Percentiles rank a stretch among this genome's conserved stretches.
These are phyloP conservation scores for Cantharis lateralis DNA, from an alignment of 2,888 invertebrate species.

Conservation along the genomic window DNA sequence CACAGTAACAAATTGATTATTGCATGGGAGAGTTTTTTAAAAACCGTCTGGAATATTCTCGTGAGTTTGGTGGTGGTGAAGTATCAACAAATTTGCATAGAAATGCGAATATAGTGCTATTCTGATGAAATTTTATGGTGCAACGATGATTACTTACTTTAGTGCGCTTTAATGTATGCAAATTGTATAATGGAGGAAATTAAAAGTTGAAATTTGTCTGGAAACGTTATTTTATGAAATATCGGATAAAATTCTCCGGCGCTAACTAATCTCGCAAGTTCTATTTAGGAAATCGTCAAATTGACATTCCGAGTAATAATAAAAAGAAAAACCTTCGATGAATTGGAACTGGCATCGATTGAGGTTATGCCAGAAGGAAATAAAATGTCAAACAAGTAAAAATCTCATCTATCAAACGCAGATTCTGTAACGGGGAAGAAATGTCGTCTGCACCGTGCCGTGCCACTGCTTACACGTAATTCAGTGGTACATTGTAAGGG, in stretches of 20 bases:
- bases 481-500: conserved; percentile 15
- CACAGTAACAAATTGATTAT: conserved; percentile 45
- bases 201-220: background rate
- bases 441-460: conserved; percentile 31
- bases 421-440: conserved; percentile 31
- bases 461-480: conserved; percentile 12
- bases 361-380: conserved; percentile 37
- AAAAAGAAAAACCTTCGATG: conserved; percentile 19
- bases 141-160: background rate
- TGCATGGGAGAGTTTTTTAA: conserved; percentile 39
- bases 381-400: conserved; percentile 41
- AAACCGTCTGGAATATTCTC: conserved; percentile 40
- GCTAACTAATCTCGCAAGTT: conserved; percentile 10
- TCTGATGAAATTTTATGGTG: conserved; percentile 30
- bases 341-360: conserved; percentile 36
- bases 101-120: conserved; percentile 45
- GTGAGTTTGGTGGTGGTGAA: background rate
- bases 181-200: background rate
- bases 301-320: conserved; percentile 17
- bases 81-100: conserved; percentile 42
- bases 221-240: background rate
- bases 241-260: conserved; percentile 6
- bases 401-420: conserved; percentile 39
- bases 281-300: conserved; percentile 15
- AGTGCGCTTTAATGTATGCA: background rate